These are phyloP conservation scores for Hirtodrosophila trivittata DNA, from an alignment of 2,888 invertebrate genomes.

Conservation along the genomic window DNA sequence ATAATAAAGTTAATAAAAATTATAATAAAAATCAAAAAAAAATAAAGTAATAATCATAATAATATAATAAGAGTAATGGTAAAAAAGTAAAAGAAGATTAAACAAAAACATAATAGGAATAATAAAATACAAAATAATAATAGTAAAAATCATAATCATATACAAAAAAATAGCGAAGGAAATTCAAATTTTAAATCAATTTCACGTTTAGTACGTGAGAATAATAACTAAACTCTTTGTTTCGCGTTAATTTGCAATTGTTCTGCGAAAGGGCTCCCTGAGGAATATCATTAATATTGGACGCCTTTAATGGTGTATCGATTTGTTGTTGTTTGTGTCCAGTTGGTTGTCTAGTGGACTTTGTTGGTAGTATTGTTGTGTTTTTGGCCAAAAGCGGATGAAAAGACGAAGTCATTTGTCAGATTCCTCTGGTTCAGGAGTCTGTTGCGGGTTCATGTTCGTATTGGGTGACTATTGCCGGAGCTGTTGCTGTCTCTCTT, in stretches of 20 bases:
- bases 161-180: too few relatives aligned
- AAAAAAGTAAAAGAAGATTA: too few relatives aligned
- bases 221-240: constrained; percentile 16
- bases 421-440: constrained; percentile 16
- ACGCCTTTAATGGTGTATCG: constrained; percentile 62
- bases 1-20: too few relatives aligned
- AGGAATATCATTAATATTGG: constrained; percentile 51
- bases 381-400: constrained; percentile 37
- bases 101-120: too few relatives aligned
- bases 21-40: too few relatives aligned
- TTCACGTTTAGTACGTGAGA: too few relatives aligned
- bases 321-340: constrained; percentile 59
- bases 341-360: constrained; percentile 22
- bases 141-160: too few relatives aligned
- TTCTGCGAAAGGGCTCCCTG: neutral
- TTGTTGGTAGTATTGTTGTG: constrained; percentile 9
- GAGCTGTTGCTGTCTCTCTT: neutral
- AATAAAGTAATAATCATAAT: too few relatives aligned
- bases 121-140: too few relatives aligned
- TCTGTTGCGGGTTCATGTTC: constrained; percentile 1
- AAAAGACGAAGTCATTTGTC: constrained; percentile 37
- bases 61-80: too few relatives aligned
- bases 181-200: too few relatives aligned
- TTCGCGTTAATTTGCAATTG: constrained; percentile 8
- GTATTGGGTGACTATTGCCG: constrained; percentile 8